Evolutionary conservation across 2,888 invertebrate genomes (phyloP).

Genomic region (Bruchidius siliquastri): DNA sequence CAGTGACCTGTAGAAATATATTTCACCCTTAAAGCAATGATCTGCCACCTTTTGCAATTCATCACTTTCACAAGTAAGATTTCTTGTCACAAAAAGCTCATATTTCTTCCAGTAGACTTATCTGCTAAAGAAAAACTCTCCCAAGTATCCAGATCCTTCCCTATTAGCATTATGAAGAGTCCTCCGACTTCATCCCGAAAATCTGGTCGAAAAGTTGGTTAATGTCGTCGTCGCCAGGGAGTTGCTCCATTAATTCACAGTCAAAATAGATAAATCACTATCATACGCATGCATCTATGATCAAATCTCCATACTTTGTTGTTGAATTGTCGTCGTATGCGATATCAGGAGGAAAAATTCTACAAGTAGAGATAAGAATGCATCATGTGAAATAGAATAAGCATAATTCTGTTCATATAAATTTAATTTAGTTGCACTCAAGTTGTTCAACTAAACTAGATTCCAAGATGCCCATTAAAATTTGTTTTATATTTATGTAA

Average conservation of each 20-base stretch:
- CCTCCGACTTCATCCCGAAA: not conserved
- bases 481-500: not conserved
- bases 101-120: not conserved
- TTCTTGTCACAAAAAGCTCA: not conserved
- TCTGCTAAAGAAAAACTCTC: not conserved
- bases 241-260: not conserved
- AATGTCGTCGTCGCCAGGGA: not conserved
- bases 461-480: not conserved
- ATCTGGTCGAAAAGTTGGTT: not conserved
- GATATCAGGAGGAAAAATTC: not conserved
- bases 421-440: not conserved
- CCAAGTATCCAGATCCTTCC: not conserved
- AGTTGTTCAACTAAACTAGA: not conserved
- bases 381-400: not conserved
- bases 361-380: not conserved
- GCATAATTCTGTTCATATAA: not conserved
- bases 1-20: not conserved
- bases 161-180: not conserved
- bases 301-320: not conserved
- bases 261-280: not conserved
- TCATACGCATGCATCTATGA: not conserved
- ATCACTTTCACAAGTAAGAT: not conserved
- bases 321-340: not conserved
- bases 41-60: not conserved
- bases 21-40: not conserved